A percentile compares a stretch with the other conserved stretches of the same genome.
These are phyloP conservation scores for Peromyscus polionotus DNA, from an alignment of 2,113 vertebrate species.

Conservation along the genomic window DNA sequence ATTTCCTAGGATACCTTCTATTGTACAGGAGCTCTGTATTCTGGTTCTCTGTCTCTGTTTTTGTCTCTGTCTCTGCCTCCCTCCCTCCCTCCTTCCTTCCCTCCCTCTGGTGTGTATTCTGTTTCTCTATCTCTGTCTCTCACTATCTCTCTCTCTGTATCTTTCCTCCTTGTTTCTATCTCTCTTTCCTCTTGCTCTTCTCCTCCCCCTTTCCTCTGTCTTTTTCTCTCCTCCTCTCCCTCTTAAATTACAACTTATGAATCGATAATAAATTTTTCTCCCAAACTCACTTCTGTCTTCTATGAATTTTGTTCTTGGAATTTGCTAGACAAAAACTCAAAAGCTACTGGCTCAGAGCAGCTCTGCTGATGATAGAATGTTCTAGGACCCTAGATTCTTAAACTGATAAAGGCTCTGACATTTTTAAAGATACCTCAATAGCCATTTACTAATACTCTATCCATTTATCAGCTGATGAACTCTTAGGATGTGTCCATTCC, in stretches of 20 bases:
- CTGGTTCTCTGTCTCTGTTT: no score
- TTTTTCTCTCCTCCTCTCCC: background rate
- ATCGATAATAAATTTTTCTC: background rate
- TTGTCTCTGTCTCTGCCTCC: background rate
- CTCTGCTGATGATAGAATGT: background rate
- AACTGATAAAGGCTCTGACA: background rate
- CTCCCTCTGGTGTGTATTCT: background rate
- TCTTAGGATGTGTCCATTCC: background rate
- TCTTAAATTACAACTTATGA: background rate
- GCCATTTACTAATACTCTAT: background rate
- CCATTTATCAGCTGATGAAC: no score
- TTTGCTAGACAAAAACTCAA: background rate
- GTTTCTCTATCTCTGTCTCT: background rate
- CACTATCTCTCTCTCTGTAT: background rate
- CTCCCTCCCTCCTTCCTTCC: fast-evolving
- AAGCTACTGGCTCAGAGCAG: background rate
- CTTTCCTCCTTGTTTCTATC: background rate
- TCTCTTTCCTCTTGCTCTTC: background rate
- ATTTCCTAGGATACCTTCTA: background rate
- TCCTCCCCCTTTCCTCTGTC: no score
- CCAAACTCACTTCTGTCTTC: background rate
- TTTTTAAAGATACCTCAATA: background rate
- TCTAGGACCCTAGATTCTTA: background rate
- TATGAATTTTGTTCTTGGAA: background rate
- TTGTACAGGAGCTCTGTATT: background rate